phyloP scores from a whole-genome alignment of 2,797 vertebrate species.

The Hippopotamyrus pictus region DNA sequence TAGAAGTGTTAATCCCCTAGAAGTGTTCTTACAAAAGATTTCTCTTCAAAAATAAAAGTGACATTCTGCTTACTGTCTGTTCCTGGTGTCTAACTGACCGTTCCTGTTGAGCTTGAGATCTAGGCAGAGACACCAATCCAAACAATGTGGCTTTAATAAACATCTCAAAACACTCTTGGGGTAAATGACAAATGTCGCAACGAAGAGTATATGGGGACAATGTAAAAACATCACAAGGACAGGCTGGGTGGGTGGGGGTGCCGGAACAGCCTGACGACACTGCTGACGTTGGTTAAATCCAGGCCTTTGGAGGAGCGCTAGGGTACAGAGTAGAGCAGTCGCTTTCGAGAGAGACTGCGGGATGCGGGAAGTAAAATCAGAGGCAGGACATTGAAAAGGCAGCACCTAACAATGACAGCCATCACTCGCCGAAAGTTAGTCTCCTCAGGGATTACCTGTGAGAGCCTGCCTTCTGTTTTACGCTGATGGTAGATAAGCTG shows the following conservation, averaged over 20 bases:
- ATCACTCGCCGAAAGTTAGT: not conserved
- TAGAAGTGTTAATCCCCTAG: not conserved
- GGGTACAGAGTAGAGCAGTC: conserved; percentile 32
- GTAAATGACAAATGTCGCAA: not conserved
- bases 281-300: not conserved
- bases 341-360: conserved; percentile 35
- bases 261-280: not conserved
- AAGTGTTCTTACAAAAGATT: not conserved
- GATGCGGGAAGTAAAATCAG: not conserved
- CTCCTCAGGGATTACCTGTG: conserved; percentile 33
- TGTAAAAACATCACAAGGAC: not conserved
- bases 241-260: not conserved
- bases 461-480: conserved; percentile 18
- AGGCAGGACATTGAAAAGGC: not conserved
- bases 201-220: not conserved
- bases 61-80: not conserved
- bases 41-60: not conserved
- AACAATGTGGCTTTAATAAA: not conserved
- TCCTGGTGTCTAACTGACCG: not conserved
- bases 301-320: not conserved
- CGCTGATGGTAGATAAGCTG: not conserved
- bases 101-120: not conserved
- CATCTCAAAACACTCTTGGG: not conserved
- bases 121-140: not conserved
- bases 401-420: not conserved